These are phyloP conservation scores for Formicarius rufipectus DNA, from an alignment of 2,113 vertebrate species.

Conservation along the genomic window DNA sequence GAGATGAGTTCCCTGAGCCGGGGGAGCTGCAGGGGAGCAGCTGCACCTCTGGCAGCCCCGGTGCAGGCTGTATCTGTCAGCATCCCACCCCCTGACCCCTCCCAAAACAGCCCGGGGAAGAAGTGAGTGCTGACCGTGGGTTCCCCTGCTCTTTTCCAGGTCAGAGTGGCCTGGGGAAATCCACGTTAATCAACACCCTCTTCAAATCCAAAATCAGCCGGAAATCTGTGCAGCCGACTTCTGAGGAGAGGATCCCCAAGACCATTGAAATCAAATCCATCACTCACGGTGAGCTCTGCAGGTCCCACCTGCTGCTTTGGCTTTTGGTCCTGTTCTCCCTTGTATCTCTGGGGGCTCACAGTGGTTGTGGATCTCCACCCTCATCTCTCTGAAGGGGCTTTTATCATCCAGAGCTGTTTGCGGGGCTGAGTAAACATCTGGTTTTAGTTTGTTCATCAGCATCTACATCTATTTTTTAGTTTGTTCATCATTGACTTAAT, in stretches of 20 bases:
- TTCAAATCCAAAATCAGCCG: constrained; percentile 99
- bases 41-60: accelerated
- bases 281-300: constrained; percentile 85
- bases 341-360: neutral
- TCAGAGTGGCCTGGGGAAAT: constrained; percentile 97
- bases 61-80: neutral
- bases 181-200: constrained; percentile 97
- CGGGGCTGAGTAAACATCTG: neutral
- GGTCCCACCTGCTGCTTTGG: neutral
- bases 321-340: neutral
- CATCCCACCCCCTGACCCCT: neutral
- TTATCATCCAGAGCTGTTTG: neutral
- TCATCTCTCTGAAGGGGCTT: neutral
- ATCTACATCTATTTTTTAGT: neutral
- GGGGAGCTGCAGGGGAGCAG: neutral
- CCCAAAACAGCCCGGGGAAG: neutral
- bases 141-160: constrained; percentile 74
- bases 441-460: neutral
- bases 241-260: constrained; percentile 93
- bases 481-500: neutral
- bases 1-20: accelerated
- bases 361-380: neutral
- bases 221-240: constrained; percentile 83
- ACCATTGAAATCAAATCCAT: constrained; percentile 97
- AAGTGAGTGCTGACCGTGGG: neutral